Evolutionary conservation across 2,113 vertebrate genomes (phyloP), one percentile per base, ranked within the genome.

Genomic region (Maccullochella peelii): DNA sequence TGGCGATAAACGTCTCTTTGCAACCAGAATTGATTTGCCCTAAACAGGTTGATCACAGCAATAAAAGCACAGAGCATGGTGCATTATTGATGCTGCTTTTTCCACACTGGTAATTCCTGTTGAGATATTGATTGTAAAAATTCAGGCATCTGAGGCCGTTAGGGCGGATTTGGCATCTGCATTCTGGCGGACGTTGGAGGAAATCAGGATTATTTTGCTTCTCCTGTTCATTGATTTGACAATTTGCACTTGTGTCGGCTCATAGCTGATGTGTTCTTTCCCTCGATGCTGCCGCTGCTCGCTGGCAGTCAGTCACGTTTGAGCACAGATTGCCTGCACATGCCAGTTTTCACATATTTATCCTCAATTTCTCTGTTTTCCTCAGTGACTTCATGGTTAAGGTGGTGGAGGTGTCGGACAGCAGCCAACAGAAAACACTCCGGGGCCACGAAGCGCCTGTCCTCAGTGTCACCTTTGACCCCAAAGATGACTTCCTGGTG

Each of bases 351-450:
- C 33, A 10, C 27, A n/a, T 14, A 11, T 73, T 65, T 4, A 23
- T 40, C 54, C 6, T n/a, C 23, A 9, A 2, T 30, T 58, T 42
- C 33, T 66, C 25, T 21, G 11, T 65, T 36, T 61, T 38, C 86
- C 85, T 11, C 91, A 99, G 98, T 91, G 98, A 99, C 93, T 99
- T 99, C 83, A 82, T 99, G 94, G 94, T 99, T 80, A 99, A 99
- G 92, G 94, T 99, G 77, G 96, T 99, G 89, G 97, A 98, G 78
- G 96, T 99, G 86, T n/a, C 91, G 7, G 97, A 99, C 89, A 98
- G 96, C 93, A 97, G 97, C 93, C 96, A 96, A 74, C 98, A 99
- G 95, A 97, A 98, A 90, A 98, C 97, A 0, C 96, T 99, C 33
- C 95, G 97, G 78, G 98, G 98, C 38, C 98, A 99, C 0, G 95